Percentiles rank a stretch among this genome's conserved stretches.
Evolutionary conservation across 2,113 vertebrate genomes (phyloP).

Genomic region (Mormyrus lacerda): DNA sequence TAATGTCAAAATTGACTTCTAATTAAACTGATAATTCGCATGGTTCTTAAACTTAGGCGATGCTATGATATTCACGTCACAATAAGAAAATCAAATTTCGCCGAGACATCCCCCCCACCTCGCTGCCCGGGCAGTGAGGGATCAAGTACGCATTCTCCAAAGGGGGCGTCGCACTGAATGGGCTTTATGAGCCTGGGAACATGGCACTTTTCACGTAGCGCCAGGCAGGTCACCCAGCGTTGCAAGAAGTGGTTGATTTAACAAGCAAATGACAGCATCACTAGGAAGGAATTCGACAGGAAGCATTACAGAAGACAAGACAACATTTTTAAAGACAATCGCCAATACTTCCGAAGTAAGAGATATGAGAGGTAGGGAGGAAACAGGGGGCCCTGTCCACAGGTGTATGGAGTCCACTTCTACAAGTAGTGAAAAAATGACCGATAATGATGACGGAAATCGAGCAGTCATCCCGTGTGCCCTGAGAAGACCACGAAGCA

Average conservation of each 20-base stretch:
- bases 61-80: neutral
- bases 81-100: constrained; percentile 12
- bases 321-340: neutral
- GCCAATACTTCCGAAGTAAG: neutral
- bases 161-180: constrained; percentile 24
- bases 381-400: neutral
- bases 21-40: neutral
- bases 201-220: constrained; percentile 37
- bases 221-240: constrained; percentile 14
- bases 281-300: neutral
- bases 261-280: constrained; percentile 27
- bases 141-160: constrained; percentile 17
- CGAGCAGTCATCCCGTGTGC: constrained; percentile 20
- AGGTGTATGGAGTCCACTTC: constrained; percentile 5
- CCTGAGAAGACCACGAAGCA: constrained; percentile 28
- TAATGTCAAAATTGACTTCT: neutral
- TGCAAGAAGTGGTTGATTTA: neutral
- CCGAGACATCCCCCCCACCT: neutral
- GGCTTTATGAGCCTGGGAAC: constrained; percentile 26
- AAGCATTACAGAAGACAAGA: constrained; percentile 5
- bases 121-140: neutral
- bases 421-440: neutral
- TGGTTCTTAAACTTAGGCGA: neutral
- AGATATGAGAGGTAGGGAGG: constrained; percentile 8
- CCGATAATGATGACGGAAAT: neutral